Percentiles rank a stretch among this genome's conserved stretches.
phyloP scores from a whole-genome alignment of 2,797 vertebrate genomes.

The Pangasius krempfi region DNA sequence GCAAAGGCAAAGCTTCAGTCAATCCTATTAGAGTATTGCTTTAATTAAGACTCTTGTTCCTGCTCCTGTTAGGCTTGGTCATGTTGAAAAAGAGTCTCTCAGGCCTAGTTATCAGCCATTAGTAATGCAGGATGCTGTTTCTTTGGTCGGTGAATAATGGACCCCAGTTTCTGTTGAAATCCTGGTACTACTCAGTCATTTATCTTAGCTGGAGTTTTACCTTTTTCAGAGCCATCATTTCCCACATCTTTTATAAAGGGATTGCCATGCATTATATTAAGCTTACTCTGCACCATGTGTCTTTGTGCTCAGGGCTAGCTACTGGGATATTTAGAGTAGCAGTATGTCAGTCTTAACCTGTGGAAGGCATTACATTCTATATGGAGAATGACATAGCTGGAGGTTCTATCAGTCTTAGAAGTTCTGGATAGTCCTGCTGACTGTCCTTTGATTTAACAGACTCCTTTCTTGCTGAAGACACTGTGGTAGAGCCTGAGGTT shows the following conservation, averaged over 20 bases:
- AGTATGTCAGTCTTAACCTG: not conserved
- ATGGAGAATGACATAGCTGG: not conserved
- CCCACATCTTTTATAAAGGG: not conserved
- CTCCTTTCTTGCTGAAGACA: no score
- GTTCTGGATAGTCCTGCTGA: not conserved
- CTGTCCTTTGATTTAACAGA: not conserved
- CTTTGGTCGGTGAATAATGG: not conserved
- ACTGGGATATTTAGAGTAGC: not conserved
- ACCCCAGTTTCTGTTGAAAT: not conserved
- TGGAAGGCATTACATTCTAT: not conserved
- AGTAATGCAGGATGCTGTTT: not conserved
- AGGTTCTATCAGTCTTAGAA: not conserved
- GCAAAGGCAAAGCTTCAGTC: not conserved
- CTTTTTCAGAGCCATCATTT: not conserved
- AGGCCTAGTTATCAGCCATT: not conserved
- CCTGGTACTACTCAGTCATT: conserved; percentile 1
- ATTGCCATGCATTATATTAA: not conserved
- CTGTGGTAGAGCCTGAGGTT: no score
- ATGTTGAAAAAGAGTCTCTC: not conserved
- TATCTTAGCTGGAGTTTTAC: not conserved
- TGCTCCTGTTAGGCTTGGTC: not conserved
- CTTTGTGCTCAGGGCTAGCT: not conserved
- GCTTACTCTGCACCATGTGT: not conserved
- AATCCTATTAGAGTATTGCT: not conserved
- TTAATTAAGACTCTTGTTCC: not conserved